Evolutionary conservation across 2,797 vertebrate species (phyloP).

Genomic region (Sebastes matsubarae): DNA sequence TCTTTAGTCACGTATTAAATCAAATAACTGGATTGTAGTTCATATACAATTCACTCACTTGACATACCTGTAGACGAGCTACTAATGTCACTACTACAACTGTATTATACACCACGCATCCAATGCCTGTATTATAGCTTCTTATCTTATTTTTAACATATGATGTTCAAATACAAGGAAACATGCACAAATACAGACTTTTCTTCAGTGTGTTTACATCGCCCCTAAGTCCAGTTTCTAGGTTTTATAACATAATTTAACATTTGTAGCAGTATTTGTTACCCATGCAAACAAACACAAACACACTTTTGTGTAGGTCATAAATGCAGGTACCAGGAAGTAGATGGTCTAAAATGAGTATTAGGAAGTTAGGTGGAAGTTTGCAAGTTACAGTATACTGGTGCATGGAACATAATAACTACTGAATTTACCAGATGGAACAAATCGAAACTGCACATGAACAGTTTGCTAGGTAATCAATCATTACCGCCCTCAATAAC

Average conservation of each 20-base stretch:
- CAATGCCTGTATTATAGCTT: no score
- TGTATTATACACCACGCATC: no score
- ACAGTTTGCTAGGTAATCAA: constrained; percentile 63
- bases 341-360: not conserved
- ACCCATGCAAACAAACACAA: not conserved
- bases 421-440: constrained; percentile 38
- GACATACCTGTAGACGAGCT: not conserved
- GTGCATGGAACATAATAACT: not conserved
- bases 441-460: constrained; percentile 60
- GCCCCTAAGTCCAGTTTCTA: no score
- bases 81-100: no score
- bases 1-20: not conserved
- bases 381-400: not conserved
- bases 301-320: not conserved
- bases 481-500: constrained; percentile 52
- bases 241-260: no score
- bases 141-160: no score
- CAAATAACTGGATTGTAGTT: not conserved
- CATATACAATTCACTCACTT: not conserved
- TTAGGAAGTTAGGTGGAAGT: not conserved
- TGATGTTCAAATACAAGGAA: no score
- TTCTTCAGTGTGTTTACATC: no score
- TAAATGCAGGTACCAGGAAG: constrained; percentile 2
- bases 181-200: no score
- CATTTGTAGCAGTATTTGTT: not conserved